phyloP scores from a whole-genome alignment of 2,888 invertebrate genomes.

The Alsophila aescularia region DNA sequence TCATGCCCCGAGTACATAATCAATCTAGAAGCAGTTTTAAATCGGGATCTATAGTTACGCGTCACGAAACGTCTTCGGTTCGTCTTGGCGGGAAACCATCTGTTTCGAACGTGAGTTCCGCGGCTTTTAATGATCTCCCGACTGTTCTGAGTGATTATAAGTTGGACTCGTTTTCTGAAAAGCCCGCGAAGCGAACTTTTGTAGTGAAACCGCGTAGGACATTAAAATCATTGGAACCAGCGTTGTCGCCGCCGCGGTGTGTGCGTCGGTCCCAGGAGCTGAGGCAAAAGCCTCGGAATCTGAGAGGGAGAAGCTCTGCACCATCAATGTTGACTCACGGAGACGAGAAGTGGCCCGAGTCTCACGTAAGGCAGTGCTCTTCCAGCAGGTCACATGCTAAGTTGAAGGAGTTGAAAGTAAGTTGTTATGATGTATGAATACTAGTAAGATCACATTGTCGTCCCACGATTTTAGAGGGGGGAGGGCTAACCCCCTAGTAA shows the following conservation, averaged over 20 bases:
- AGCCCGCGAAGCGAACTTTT: conserved; percentile 46
- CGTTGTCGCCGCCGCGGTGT: conserved; percentile 53
- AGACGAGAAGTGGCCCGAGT: conserved; percentile 53
- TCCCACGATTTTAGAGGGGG: too few relatives aligned
- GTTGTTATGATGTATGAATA: not conserved
- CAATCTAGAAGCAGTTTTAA: conserved; percentile 51
- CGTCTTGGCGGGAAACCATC: conserved; percentile 69
- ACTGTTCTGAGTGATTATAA: conserved; percentile 66
- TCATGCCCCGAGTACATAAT: conserved; percentile 69
- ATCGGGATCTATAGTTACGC: conserved; percentile 59
- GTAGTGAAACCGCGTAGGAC: conserved; percentile 71
- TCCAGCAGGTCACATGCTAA: conserved; percentile 67
- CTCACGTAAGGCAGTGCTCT: conserved; percentile 57
- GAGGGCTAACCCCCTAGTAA: too few relatives aligned
- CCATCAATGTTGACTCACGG: conserved; percentile 52
- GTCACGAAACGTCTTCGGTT: conserved; percentile 60
- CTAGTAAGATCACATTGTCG: too few relatives aligned
- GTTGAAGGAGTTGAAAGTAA: conserved; percentile 70
- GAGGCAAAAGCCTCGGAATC: conserved; percentile 38
- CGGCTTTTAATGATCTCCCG: conserved; percentile 68
- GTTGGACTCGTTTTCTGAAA: conserved; percentile 48
- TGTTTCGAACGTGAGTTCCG: conserved; percentile 59
- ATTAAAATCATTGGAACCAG: conserved; percentile 65
- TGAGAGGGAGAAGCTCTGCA: conserved; percentile 53
- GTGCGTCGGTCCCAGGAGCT: conserved; percentile 35